Percentiles rank a stretch among this genome's conserved stretches.
Evolutionary conservation across 2,113 vertebrate species (phyloP).

Genomic region (Callopanchax toddi): DNA sequence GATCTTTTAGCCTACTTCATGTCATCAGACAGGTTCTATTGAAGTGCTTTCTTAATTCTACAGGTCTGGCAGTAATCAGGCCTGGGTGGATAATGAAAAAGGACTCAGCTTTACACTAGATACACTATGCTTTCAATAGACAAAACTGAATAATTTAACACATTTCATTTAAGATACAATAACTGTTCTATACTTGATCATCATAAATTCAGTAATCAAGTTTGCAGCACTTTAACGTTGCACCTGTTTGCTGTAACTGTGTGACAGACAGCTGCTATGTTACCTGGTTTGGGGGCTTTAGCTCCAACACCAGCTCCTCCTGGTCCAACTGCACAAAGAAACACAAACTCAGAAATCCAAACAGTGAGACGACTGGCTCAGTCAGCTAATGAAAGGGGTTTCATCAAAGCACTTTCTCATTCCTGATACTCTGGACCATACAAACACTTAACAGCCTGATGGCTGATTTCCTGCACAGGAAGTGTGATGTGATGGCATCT

Average conservation of each 20-base stretch:
- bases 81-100: no score
- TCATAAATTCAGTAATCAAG: neutral
- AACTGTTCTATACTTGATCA: no score
- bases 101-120: no score
- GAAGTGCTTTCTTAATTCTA: no score
- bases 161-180: no score
- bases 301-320: slow-evolving; percentile 64
- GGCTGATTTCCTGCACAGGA: slow-evolving; percentile 63
- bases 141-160: no score
- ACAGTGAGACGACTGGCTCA: slow-evolving; percentile 4
- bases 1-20: no score
- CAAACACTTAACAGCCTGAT: slow-evolving; percentile 45
- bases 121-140: no score
- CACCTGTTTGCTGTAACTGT: neutral
- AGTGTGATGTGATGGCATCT: slow-evolving; percentile 58
- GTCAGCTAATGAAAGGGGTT: neutral
- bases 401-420: slow-evolving; percentile 4
- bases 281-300: slow-evolving; percentile 80
- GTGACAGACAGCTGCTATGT: neutral
- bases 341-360: slow-evolving; percentile 45
- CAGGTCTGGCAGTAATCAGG: neutral
- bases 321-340: slow-evolving; percentile 60
- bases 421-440: slow-evolving; percentile 2
- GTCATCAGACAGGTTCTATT: no score
- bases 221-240: neutral